phyloP scores from a whole-genome alignment of 2,888 invertebrate genomes.

The Harmothoe impar region DNA sequence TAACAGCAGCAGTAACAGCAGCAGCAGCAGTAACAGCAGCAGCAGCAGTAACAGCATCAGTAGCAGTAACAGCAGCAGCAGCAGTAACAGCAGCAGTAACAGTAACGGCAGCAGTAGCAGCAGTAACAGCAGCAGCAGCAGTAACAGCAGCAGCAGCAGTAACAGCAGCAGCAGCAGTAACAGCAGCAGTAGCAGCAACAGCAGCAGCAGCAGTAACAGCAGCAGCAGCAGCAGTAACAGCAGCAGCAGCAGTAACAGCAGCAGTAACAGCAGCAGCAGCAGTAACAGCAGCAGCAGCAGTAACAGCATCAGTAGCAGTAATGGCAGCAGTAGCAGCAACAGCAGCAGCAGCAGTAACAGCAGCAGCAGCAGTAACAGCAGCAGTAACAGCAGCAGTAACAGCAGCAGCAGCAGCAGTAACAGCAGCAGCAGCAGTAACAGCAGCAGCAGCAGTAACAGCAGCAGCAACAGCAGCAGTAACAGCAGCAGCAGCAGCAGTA shows the following conservation, averaged over 20 bases:
- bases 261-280: conserved; percentile 44
- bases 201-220: conserved; percentile 35
- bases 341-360: neutral
- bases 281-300: conserved; percentile 21
- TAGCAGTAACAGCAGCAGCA: too few species aligned
- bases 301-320: too few species aligned
- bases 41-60: too few species aligned
- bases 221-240: conserved; percentile 45
- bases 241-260: conserved; percentile 50
- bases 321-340: neutral
- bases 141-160: conserved; percentile 47
- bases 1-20: conserved; percentile 49
- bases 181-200: conserved; percentile 35
- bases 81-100: conserved; percentile 24
- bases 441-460: neutral
- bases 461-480: neutral
- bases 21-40: too few species aligned
- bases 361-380: neutral
- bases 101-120: neutral
- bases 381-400: neutral
- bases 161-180: conserved; percentile 41
- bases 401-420: neutral
- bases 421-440: neutral
- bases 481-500: neutral
- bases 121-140: neutral